Evolutionary conservation across 2,888 invertebrate species (phyloP).

Genomic region (Aethes cnicana): DNA sequence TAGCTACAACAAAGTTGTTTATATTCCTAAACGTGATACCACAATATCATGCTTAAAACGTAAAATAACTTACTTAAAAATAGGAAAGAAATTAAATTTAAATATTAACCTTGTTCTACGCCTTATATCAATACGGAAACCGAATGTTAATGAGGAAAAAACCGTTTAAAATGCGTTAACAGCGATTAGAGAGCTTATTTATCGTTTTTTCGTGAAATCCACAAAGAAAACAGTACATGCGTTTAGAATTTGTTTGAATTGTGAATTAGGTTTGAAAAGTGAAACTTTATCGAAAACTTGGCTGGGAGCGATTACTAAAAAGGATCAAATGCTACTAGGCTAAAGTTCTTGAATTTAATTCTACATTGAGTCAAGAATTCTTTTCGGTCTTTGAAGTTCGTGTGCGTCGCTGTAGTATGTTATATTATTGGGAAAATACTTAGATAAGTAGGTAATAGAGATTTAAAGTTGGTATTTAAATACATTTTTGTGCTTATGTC

Average conservation of each 20-base stretch:
- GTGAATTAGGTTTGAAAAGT: slow-evolving; percentile 14
- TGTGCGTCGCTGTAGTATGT: too few relatives aligned
- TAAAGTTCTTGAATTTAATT: too few relatives aligned
- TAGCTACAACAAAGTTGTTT: too few relatives aligned
- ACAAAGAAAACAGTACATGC: slow-evolving; percentile 20
- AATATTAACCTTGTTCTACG: slow-evolving; percentile 19
- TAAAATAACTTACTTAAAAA: background rate
- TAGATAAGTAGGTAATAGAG: too few relatives aligned
- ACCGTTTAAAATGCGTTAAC: slow-evolving; percentile 23
- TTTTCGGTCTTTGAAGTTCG: too few relatives aligned
- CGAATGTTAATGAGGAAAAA: slow-evolving; percentile 25
- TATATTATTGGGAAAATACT: too few relatives aligned
- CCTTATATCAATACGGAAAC: slow-evolving; percentile 29
- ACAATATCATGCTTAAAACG: too few relatives aligned
- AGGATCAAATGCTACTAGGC: background rate
- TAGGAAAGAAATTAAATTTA: slow-evolving; percentile 4
- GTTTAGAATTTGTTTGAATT: slow-evolving; percentile 29
- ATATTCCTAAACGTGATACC: too few relatives aligned
- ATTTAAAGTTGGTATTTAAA: too few relatives aligned
- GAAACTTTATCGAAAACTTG: slow-evolving; percentile 15
- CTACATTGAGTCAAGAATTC: too few relatives aligned
- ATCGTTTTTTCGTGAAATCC: slow-evolving; percentile 24
- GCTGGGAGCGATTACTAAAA: slow-evolving; percentile 5
- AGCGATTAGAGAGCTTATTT: slow-evolving; percentile 31
- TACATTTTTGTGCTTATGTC: too few relatives aligned